Percentiles rank a stretch among this genome's conserved stretches.
Evolutionary conservation across 2,888 invertebrate genomes (phyloP).

Genomic region (Sabatieria punctata): DNA sequence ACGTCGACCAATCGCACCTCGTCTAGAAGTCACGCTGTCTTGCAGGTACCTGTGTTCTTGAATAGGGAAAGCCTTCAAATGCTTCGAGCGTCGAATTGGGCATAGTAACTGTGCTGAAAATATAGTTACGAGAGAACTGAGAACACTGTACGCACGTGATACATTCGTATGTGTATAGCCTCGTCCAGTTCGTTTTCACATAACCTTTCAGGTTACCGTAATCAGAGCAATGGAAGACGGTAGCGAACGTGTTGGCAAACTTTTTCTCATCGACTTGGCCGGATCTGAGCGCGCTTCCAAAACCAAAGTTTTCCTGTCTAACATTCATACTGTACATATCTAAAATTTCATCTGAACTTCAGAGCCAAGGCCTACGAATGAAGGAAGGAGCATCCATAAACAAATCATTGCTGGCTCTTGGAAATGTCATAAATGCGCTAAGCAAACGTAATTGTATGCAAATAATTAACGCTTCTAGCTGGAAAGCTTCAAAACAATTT

Average conservation of each 20-base stretch:
- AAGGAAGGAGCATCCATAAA: conserved; percentile 91
- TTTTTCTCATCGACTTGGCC: background rate
- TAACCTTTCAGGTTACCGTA: no score
- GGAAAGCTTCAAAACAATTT: conserved; percentile 76
- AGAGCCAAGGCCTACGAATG: conserved; percentile 42
- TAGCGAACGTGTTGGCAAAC: no score
- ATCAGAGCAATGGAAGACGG: no score
- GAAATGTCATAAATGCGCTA: conserved; percentile 87
- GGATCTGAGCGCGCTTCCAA: background rate
- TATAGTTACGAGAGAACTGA: no score
- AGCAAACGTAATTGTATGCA: conserved; percentile 39
- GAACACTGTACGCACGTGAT: no score
- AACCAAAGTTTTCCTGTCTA: background rate
- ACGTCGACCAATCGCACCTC: conserved; percentile 87
- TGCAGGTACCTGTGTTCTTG: no score
- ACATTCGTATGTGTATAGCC: no score
- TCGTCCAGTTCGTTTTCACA: no score
- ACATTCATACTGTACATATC: background rate
- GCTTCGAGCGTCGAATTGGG: no score
- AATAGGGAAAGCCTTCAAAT: no score
- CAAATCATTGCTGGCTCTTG: conserved; percentile 64
- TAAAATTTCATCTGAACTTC: no score
- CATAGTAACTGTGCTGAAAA: no score
- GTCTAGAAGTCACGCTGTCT: conserved; percentile 77
- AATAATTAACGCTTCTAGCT: conserved; percentile 67